phyloP scores from a whole-genome alignment of 1,140 invertebrate species.

The Proales similis region DNA sequence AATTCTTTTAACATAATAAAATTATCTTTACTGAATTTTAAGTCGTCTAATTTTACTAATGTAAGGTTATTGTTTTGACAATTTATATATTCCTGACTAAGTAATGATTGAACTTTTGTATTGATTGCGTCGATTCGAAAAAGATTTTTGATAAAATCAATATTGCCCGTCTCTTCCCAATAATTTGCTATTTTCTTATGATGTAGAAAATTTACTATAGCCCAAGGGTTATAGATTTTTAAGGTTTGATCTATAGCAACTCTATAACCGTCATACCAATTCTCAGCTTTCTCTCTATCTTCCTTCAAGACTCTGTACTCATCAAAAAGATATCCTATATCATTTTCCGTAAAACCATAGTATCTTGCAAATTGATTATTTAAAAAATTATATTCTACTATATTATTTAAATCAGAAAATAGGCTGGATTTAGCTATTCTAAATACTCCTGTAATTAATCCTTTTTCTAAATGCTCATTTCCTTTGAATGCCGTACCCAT shows the following conservation, averaged over 20 bases:
- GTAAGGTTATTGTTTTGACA: background rate
- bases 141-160: constrained; percentile 14
- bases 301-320: constrained; percentile 16
- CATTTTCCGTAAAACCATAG: constrained; percentile 19
- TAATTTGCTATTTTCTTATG: constrained; percentile 10
- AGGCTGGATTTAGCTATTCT: constrained; percentile 18
- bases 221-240: constrained; percentile 20
- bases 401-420: constrained; percentile 28
- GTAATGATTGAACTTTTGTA: constrained; percentile 13
- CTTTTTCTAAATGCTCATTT: constrained; percentile 24
- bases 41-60: background rate
- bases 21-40: background rate
- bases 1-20: background rate
- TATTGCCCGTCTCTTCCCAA: constrained; percentile 18
- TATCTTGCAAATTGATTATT: constrained; percentile 12
- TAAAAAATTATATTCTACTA: constrained; percentile 30
- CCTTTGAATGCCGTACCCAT: constrained; percentile 26
- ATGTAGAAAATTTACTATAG: constrained; percentile 6
- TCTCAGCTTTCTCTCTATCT: background rate
- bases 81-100: background rate
- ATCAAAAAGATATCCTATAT: constrained; percentile 28
- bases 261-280: constrained; percentile 24
- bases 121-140: constrained; percentile 17
- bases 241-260: background rate
- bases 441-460: constrained; percentile 20